phyloP scores from a whole-genome alignment of 2,113 vertebrate genomes.

The Boleophthalmus pectinirostris region DNA sequence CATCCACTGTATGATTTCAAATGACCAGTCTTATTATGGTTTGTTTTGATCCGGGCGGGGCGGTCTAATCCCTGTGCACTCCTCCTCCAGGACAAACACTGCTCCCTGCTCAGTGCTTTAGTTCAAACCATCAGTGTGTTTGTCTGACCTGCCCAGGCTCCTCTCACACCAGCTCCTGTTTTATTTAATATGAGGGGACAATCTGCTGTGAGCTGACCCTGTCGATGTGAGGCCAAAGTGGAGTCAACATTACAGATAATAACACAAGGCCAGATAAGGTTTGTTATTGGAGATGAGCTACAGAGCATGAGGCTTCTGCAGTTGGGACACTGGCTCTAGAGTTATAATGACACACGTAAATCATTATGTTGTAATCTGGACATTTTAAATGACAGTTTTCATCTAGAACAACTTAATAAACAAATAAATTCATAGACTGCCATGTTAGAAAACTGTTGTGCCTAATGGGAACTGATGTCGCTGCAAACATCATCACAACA shows the following conservation, averaged over 20 bases:
- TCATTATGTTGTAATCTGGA: too few relatives aligned
- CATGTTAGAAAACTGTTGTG: too few relatives aligned
- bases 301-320: background rate
- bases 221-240: background rate
- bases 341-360: too few relatives aligned
- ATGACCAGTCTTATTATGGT: constrained; percentile 50
- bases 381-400: too few relatives aligned
- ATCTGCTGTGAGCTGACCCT: background rate
- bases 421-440: too few relatives aligned
- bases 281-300: background rate
- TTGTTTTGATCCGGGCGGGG: background rate
- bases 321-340: too few relatives aligned
- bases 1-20: constrained; percentile 34
- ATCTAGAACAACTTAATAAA: too few relatives aligned
- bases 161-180: background rate
- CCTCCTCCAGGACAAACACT: background rate
- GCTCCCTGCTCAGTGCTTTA: background rate
- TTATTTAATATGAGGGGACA: background rate
- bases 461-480: too few relatives aligned
- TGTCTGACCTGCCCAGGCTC: background rate
- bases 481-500: too few relatives aligned
- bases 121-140: background rate
- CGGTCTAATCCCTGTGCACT: background rate
- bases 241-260: constrained; percentile 1
- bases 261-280: background rate